A percentile compares a stretch with the other conserved stretches of the same genome.
These are phyloP conservation scores for Crambe crambe DNA, from an alignment of 37 sponge, comb jelly and placozoan species.

Conservation along the genomic window DNA sequence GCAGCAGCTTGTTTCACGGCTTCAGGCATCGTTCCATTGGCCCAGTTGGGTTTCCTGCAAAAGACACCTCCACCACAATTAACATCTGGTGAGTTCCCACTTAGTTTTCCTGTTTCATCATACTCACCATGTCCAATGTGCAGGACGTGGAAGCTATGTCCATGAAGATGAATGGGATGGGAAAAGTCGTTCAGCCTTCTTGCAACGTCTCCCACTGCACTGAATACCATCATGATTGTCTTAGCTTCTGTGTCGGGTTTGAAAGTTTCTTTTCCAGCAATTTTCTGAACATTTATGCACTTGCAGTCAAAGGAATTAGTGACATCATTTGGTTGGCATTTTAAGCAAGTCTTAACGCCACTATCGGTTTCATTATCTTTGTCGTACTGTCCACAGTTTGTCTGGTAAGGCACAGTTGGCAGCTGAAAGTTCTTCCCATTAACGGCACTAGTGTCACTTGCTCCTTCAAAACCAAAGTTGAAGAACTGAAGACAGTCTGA, in stretches of 20 bases:
- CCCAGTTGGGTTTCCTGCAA: conserved; percentile 22
- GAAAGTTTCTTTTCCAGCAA: background rate
- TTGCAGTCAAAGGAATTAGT: too few species aligned
- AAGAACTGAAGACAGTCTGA: too few species aligned
- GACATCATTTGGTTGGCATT: background rate
- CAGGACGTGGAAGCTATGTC: conserved; percentile 71
- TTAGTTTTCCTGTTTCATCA: background rate
- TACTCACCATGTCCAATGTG: conserved; percentile 73
- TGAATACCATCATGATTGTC: conserved; percentile 4
- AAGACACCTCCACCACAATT: conserved; percentile 8
- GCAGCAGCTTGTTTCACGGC: background rate
- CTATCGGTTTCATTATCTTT: background rate
- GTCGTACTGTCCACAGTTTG: background rate
- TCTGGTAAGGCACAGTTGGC: conserved; percentile 34
- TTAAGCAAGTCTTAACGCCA: background rate
- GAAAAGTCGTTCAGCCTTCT: background rate
- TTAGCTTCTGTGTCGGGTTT: background rate
- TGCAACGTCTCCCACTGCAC: background rate
- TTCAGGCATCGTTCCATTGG: background rate
- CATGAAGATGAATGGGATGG: conserved; percentile 81
- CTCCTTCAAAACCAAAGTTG: conserved; percentile 57
- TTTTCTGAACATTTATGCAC: conserved; percentile 3
- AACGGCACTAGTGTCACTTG: conserved; percentile 15
- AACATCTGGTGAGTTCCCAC: conserved; percentile 22
- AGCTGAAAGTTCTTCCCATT: conserved; percentile 38